Percentiles rank a stretch among this genome's conserved stretches.
Conservation (phyloP, 1,140 invertebrate genomes). For the Steinernema feltiae region DNA sequence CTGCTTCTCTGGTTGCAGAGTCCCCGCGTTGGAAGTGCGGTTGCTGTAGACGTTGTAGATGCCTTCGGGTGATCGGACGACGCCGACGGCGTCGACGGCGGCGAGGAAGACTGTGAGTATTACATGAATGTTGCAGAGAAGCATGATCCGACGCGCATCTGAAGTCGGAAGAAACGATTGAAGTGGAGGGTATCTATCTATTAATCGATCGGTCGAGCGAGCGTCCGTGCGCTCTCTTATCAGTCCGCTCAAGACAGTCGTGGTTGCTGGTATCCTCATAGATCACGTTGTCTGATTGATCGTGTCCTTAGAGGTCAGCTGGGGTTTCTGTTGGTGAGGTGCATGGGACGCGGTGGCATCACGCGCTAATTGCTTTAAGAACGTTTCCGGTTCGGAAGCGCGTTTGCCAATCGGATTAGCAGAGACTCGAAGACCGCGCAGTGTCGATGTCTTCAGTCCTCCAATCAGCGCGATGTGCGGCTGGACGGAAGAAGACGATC, state of each 20-base stretch:
- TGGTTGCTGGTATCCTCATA: too few relatives aligned
- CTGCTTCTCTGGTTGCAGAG: conserved; percentile 11
- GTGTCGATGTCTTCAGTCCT: neutral
- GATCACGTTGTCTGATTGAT: too few relatives aligned
- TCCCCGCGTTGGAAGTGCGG: neutral
- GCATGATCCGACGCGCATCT: neutral
- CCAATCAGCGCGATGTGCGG: neutral
- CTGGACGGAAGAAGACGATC: neutral
- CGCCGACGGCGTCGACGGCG: neutral
- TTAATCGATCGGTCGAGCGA: too few relatives aligned
- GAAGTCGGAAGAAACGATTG: neutral
- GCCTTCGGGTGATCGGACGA: neutral
- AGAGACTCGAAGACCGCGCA: neutral
- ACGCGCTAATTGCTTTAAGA: neutral
- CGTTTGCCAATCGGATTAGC: conserved; percentile 1
- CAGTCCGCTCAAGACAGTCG: too few relatives aligned
- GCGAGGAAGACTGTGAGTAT: neutral
- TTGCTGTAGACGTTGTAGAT: neutral
- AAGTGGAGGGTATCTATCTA: too few relatives aligned
- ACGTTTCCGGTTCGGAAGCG: neutral
- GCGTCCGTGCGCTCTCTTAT: too few relatives aligned
- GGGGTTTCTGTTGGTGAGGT: too few relatives aligned
- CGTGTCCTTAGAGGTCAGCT: too few relatives aligned
- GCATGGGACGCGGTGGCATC: too few relatives aligned
- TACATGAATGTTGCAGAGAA: neutral